Conservation (phyloP, 2,113 vertebrate genomes). For the Hippocampus abdominalis region DNA sequence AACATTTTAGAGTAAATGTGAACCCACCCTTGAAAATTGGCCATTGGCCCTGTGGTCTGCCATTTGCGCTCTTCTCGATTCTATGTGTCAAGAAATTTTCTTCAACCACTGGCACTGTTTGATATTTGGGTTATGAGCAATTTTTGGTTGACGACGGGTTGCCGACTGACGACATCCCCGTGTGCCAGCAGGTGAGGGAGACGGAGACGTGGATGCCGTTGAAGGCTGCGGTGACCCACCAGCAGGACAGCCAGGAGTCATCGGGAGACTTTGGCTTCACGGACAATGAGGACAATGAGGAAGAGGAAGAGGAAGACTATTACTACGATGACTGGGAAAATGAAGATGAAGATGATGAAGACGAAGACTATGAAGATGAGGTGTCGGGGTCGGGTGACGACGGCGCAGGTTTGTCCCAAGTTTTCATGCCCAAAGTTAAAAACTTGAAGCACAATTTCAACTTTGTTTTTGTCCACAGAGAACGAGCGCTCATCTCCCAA, state of each 20-base stretch:
- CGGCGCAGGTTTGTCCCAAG: conserved; percentile 54
- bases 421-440: background rate
- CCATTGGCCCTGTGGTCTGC: no score
- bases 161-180: background rate
- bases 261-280: conserved; percentile 67
- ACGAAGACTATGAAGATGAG: conserved; percentile 48
- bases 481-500: background rate
- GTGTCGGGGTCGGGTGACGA: conserved; percentile 82
- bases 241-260: conserved; percentile 9
- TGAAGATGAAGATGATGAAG: conserved; percentile 25
- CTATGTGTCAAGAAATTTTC: no score
- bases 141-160: no score
- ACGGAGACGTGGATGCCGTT: conserved; percentile 77
- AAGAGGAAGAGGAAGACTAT: conserved; percentile 53
- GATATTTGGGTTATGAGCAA: no score
- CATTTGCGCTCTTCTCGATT: no score
- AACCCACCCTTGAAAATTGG: no score
- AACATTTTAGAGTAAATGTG: no score
- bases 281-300: conserved; percentile 38
- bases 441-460: background rate
- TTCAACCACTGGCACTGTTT: no score
- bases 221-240: conserved; percentile 39
- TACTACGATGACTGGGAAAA: conserved; percentile 2
- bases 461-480: background rate
- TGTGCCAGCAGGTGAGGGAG: conserved; percentile 72